phyloP scores from a whole-genome alignment of 2,797 vertebrate species.

The Melanotaenia parkinsoni region DNA sequence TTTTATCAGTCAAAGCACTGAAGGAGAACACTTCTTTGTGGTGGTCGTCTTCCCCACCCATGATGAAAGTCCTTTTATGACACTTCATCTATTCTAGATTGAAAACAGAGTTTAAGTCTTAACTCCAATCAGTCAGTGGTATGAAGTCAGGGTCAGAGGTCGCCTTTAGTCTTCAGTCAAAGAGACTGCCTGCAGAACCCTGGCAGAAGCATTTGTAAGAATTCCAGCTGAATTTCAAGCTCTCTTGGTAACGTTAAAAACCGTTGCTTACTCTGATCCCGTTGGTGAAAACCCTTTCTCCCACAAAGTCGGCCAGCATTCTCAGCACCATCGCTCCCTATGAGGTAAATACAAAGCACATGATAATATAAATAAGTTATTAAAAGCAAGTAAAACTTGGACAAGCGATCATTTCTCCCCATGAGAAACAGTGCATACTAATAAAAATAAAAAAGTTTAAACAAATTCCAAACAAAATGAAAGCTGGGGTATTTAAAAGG shows the following conservation, averaged over 20 bases:
- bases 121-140: neutral
- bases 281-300: slow-evolving; percentile 49
- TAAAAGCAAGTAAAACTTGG: neutral
- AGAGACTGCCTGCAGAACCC: neutral
- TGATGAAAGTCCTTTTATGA: slow-evolving; percentile 9
- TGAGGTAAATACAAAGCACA: slow-evolving; percentile 26
- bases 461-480: neutral
- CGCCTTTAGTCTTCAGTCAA: neutral
- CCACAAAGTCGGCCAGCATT: slow-evolving; percentile 75
- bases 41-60: slow-evolving; percentile 1
- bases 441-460: neutral
- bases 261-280: slow-evolving; percentile 74
- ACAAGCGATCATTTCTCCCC: neutral
- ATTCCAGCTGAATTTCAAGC: neutral
- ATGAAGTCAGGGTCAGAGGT: slow-evolving; percentile 1
- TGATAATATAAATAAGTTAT: neutral
- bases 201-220: neutral
- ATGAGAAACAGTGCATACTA: neutral
- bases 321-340: slow-evolving; percentile 82
- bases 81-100: neutral
- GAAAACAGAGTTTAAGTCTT: neutral
- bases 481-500: neutral
- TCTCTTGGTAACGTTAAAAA: neutral
- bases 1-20: neutral
- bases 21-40: slow-evolving; percentile 5